A percentile compares a stretch with the other conserved stretches of the same genome.
Evolutionary conservation across 1,140 invertebrate species (phyloP).

Genomic region (Dufourea novaeangliae): DNA sequence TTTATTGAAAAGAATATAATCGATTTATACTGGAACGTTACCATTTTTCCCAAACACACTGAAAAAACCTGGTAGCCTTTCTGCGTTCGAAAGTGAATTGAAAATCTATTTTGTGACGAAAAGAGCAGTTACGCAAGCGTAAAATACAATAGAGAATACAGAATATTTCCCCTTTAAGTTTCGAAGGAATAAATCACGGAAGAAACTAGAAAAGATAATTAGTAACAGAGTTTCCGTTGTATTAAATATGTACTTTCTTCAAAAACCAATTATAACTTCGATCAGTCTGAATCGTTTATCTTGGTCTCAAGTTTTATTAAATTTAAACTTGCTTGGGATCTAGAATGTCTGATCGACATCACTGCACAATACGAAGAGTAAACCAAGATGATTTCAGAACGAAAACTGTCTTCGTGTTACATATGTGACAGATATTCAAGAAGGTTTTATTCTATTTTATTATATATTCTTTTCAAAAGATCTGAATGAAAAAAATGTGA

Average conservation of each 20-base stretch:
- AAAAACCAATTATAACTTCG: slow-evolving; percentile 2
- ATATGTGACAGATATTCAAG: no score
- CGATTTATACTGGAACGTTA: slow-evolving; percentile 3
- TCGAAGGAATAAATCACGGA: not conserved
- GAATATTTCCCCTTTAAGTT: not conserved
- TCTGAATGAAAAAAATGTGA: no score
- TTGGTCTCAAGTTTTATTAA: not conserved
- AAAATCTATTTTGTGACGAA: not conserved
- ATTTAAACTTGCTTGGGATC: not conserved
- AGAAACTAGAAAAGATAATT: no score
- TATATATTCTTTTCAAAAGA: no score
- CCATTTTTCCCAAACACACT: not conserved
- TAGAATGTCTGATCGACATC: not conserved
- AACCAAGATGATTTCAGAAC: no score
- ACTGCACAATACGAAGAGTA: no score
- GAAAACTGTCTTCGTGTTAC: no score
- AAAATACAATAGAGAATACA: not conserved
- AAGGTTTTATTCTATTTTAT: no score
- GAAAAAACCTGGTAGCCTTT: not conserved
- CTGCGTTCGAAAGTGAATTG: not conserved
- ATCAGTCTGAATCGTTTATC: not conserved
- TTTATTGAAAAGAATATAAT: not conserved
- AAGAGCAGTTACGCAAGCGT: not conserved
- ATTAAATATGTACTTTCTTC: not conserved
- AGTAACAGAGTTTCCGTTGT: not conserved